phyloP scores from a whole-genome alignment of 1,140 invertebrate genomes.

The Trichonephila inaurata region DNA sequence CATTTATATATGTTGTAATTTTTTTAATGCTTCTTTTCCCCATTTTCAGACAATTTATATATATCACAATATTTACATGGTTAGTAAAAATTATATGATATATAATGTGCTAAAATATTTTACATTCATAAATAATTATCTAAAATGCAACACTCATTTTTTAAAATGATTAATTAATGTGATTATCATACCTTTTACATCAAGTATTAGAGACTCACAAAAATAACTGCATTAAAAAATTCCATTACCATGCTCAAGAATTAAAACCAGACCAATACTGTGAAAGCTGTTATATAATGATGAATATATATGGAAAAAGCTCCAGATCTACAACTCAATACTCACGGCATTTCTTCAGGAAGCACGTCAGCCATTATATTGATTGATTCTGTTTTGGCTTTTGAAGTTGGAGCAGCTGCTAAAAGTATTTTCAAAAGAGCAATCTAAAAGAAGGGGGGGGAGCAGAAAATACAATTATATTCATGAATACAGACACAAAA shows the following conservation, averaged over 20 bases:
- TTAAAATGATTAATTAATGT: not conserved
- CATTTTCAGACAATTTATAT: too few relatives aligned
- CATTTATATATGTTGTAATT: too few relatives aligned
- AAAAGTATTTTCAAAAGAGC: conserved; percentile 97
- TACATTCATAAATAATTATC: too few relatives aligned
- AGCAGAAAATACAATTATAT: conserved; percentile 23
- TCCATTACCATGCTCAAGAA: not conserved
- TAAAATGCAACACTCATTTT: too few relatives aligned
- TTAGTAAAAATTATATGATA: too few relatives aligned
- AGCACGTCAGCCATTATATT: conserved; percentile 99
- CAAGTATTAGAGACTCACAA: not conserved
- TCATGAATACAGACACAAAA: not conserved
- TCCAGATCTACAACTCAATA: conserved; percentile 72
- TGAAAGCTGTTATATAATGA: not conserved
- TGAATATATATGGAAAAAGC: not conserved
- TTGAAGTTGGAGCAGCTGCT: conserved; percentile 97
- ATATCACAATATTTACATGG: too few relatives aligned
- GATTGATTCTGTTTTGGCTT: conserved; percentile 98
- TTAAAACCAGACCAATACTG: not conserved
- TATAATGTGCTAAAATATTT: too few relatives aligned
- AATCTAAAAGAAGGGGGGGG: conserved; percentile 83
- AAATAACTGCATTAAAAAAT: not conserved
- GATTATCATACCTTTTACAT: not conserved
- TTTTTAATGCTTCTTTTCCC: too few relatives aligned
- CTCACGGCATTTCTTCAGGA: conserved; percentile 96